A percentile compares a stretch with the other conserved stretches of the same genome.
Conservation (phyloP, 2,888 invertebrate genomes). For the Yponomeuta plumbellus region DNA sequence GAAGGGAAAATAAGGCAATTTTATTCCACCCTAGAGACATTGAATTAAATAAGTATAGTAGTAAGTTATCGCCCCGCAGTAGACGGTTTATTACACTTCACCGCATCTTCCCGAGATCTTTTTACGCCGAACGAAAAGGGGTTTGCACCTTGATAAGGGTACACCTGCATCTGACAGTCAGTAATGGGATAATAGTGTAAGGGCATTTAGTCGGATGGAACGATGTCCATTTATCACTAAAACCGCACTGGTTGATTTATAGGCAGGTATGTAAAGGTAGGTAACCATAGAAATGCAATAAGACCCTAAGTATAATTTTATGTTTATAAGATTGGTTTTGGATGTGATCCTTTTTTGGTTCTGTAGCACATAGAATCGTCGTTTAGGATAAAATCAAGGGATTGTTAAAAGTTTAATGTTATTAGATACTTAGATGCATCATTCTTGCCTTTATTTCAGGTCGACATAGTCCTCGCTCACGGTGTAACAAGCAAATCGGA, state of each 20-base stretch:
- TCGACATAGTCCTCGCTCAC: constrained; percentile 66
- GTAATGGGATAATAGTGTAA: not conserved
- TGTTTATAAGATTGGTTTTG: too few relatives aligned
- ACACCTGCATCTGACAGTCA: not conserved
- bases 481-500: constrained; percentile 59
- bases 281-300: too few relatives aligned
- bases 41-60: not conserved
- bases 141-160: constrained; percentile 1
- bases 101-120: not conserved
- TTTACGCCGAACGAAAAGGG: not conserved
- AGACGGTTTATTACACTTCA: not conserved
- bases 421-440: too few relatives aligned
- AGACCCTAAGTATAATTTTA: too few relatives aligned
- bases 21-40: not conserved
- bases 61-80: not conserved
- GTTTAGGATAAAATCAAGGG: not conserved
- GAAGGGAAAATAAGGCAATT: too few relatives aligned
- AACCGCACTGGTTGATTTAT: not conserved
- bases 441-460: constrained; percentile 32
- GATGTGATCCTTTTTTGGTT: too few relatives aligned
- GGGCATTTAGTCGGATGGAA: not conserved
- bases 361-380: too few relatives aligned
- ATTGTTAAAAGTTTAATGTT: not conserved
- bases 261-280: too few relatives aligned
- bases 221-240: not conserved